phyloP scores from a whole-genome alignment of 2,113 vertebrate species.

The Limanda limanda region DNA sequence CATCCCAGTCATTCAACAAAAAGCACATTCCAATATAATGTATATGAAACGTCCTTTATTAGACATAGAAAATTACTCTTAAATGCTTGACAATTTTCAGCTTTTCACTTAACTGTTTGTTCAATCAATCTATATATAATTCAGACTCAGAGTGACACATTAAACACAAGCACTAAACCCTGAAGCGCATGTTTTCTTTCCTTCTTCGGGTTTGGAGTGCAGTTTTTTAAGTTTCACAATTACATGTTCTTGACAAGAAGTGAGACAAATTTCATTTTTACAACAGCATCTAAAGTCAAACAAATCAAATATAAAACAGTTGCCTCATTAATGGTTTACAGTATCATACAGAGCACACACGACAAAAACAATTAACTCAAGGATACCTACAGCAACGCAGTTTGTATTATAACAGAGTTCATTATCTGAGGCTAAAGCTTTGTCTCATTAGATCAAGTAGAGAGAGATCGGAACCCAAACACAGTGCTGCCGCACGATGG shows the following conservation, averaged over 20 bases:
- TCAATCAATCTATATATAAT: background rate
- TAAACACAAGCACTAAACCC: slow-evolving; percentile 9
- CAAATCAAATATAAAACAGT: slow-evolving; percentile 36
- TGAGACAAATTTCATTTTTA: slow-evolving; percentile 9
- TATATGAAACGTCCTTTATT: slow-evolving; percentile 33
- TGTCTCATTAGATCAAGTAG: background rate
- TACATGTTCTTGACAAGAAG: background rate
- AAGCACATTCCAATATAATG: background rate
- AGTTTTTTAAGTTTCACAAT: slow-evolving; percentile 16
- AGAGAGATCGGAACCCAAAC: background rate
- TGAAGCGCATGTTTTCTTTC: background rate
- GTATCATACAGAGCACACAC: slow-evolving; percentile 11
- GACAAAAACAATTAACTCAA: slow-evolving; percentile 14
- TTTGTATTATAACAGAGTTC: slow-evolving; percentile 1
- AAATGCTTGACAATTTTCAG: background rate
- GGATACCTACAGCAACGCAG: background rate
- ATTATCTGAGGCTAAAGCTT: slow-evolving; percentile 3
- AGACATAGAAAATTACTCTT: slow-evolving; percentile 9
- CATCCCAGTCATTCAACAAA: background rate
- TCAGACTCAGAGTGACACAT: background rate
- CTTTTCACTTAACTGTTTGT: background rate
- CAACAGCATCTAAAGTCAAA: slow-evolving; percentile 29
- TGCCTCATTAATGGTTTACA: background rate
- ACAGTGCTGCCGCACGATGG: background rate
- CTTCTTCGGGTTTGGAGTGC: background rate